These are phyloP conservation scores for Pocillopora damicornis DNA, from an alignment of 64 coral and sea anemone species.

Conservation along the genomic window DNA sequence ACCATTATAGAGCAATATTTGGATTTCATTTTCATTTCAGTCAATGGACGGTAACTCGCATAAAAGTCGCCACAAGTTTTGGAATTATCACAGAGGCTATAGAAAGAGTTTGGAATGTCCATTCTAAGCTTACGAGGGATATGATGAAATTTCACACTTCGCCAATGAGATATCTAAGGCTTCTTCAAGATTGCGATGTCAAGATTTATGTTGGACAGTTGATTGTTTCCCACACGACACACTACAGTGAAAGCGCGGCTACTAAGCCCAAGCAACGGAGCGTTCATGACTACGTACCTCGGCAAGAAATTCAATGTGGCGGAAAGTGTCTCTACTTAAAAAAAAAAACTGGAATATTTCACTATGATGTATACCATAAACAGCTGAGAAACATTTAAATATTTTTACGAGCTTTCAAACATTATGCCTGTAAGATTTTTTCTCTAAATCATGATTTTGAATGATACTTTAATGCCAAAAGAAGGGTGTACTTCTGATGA, in stretches of 20 bases:
- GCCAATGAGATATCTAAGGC: no score
- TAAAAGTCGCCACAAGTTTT: no score
- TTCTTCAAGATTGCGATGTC: no score
- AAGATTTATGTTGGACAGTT: neutral
- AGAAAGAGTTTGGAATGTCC: no score
- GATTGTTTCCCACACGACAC: neutral
- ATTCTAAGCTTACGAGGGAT: no score
- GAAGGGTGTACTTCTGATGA: neutral
- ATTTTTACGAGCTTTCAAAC: neutral
- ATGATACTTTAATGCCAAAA: neutral
- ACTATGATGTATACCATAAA: neutral
- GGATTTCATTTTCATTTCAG: no score
- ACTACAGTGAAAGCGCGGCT: neutral
- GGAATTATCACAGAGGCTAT: no score
- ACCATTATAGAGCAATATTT: no score
- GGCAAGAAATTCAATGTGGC: neutral
- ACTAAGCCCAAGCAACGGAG: slow-evolving; percentile 22
- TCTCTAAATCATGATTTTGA: neutral
- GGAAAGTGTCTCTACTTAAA: neutral
- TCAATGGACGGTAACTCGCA: no score
- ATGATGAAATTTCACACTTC: no score
- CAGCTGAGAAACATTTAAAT: neutral
- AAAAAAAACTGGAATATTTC: neutral
- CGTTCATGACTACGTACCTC: slow-evolving; percentile 24
- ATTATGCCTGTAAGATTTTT: slow-evolving; percentile 21